Evolutionary conservation across 2,888 invertebrate genomes (phyloP).

Genomic region (Dioctria linearis): DNA sequence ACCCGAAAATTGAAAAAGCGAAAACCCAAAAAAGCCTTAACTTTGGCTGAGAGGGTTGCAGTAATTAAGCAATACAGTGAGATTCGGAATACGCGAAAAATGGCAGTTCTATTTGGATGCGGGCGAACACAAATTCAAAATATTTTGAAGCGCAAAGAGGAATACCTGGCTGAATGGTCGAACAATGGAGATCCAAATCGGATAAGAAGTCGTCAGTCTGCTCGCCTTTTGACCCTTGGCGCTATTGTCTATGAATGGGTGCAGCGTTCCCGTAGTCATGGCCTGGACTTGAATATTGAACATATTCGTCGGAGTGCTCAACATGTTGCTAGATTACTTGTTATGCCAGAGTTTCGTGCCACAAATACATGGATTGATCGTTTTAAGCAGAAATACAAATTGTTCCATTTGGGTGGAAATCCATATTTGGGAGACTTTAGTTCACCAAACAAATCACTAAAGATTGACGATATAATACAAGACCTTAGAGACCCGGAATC

Average conservation of each 20-base stretch:
- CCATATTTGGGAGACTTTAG: background rate
- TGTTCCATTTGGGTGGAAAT: background rate
- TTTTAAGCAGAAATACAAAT: background rate
- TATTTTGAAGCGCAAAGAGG: slow-evolving; percentile 30
- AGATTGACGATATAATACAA: background rate
- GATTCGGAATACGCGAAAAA: background rate
- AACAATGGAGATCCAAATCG: background rate
- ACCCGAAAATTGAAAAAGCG: background rate
- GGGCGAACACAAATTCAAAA: slow-evolving; percentile 41
- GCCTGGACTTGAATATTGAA: background rate
- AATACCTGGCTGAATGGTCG: slow-evolving; percentile 33
- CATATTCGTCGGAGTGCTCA: background rate
- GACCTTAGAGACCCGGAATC: background rate
- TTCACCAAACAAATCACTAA: background rate
- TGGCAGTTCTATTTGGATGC: slow-evolving; percentile 16
- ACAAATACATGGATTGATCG: background rate
- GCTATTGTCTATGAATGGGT: background rate
- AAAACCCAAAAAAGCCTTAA: slow-evolving; percentile 10
- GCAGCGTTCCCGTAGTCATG: background rate
- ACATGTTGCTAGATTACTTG: background rate
- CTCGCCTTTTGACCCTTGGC: background rate
- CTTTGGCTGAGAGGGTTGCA: slow-evolving; percentile 23
- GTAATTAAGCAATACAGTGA: slow-evolving; percentile 15
- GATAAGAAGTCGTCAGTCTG: background rate
- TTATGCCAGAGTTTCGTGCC: background rate